Evolutionary conservation across 2,888 invertebrate genomes (phyloP).

Genomic region (Synergus gifuensis): DNA sequence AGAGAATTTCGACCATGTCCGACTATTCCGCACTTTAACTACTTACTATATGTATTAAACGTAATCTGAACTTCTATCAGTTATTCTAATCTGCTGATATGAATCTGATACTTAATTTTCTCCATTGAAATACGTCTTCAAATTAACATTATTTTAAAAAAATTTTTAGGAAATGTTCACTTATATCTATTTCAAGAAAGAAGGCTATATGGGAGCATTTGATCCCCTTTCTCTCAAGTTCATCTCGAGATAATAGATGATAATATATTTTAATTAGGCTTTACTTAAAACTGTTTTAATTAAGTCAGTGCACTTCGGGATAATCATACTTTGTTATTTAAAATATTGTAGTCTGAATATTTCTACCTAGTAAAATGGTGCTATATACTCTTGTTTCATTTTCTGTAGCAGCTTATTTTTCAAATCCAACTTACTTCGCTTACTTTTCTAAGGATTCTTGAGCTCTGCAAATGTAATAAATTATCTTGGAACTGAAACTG

Average conservation of each 20-base stretch:
- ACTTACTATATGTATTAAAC: background rate
- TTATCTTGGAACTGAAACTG: conserved; percentile 2
- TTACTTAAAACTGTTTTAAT: background rate
- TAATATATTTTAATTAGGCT: background rate
- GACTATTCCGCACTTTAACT: background rate
- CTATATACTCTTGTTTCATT: conserved; percentile 5
- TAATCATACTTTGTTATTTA: background rate
- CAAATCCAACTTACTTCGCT: conserved; percentile 19
- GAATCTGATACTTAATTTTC: background rate
- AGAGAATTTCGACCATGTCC: background rate
- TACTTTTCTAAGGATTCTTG: conserved; percentile 17
- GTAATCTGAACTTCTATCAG: background rate
- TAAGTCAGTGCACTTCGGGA: background rate
- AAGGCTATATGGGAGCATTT: background rate
- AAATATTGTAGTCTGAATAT: background rate
- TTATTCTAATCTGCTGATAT: background rate
- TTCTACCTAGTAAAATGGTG: background rate
- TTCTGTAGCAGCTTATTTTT: conserved; percentile 7
- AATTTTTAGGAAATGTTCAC: background rate
- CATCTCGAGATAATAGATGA: background rate
- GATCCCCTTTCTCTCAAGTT: background rate
- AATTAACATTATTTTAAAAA: background rate
- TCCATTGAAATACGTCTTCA: background rate
- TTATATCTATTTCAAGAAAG: too few relatives aligned
- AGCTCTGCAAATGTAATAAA: conserved; percentile 15